Percentiles rank a stretch among this genome's conserved stretches.
Evolutionary conservation across 1,140 invertebrate species (phyloP).

Genomic region (Drosophila teissieri): DNA sequence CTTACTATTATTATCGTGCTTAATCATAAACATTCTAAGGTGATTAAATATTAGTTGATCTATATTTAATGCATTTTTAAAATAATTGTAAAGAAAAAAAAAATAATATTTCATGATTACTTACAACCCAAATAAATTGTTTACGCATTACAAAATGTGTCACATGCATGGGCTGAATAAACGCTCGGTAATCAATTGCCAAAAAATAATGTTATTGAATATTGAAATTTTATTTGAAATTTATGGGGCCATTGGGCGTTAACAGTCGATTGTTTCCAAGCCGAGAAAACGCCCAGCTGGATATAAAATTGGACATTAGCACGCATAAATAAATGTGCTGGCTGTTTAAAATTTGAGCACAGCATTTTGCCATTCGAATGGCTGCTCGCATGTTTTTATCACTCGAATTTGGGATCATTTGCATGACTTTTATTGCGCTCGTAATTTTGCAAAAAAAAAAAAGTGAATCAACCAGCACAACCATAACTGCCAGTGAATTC

Average conservation of each 20-base stretch:
- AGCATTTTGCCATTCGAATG: constrained; percentile 29
- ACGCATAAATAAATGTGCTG: constrained; percentile 47
- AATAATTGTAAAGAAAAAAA: not conserved
- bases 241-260: constrained; percentile 55
- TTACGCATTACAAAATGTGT: constrained; percentile 44
- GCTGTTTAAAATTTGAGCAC: constrained; percentile 52
- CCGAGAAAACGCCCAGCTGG: constrained; percentile 23
- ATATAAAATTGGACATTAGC: constrained; percentile 34
- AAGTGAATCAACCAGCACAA: constrained; percentile 17
- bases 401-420: constrained; percentile 76
- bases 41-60: too few species aligned
- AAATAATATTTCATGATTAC: too few species aligned
- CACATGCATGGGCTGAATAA: constrained; percentile 30
- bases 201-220: constrained; percentile 64
- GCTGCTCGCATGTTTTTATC: constrained; percentile 54
- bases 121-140: constrained; percentile 7
- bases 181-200: constrained; percentile 47
- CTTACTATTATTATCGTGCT: too few species aligned
- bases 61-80: not conserved
- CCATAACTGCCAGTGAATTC: constrained; percentile 61
- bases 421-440: constrained; percentile 70
- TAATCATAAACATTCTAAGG: too few species aligned
- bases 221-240: constrained; percentile 49
- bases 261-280: constrained; percentile 48
- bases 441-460: constrained; percentile 57